These are phyloP conservation scores for Sebastes diploproa DNA, from an alignment of 2,797 vertebrate species.

Conservation along the genomic window DNA sequence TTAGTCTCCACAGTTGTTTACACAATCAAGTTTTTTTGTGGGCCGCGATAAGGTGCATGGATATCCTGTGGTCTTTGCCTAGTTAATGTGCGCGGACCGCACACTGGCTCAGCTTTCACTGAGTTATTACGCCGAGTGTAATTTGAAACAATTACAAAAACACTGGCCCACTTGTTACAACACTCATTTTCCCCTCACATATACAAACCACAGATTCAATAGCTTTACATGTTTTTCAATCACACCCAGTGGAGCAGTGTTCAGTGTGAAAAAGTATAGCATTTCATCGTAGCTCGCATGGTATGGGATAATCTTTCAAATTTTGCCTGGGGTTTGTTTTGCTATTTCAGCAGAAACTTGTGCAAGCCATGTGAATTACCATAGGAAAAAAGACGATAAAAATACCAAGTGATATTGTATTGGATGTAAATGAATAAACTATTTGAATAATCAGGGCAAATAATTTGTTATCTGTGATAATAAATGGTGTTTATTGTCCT, in stretches of 20 bases:
- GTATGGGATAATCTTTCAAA: slow-evolving; percentile 86
- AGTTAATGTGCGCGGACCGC: slow-evolving; percentile 71
- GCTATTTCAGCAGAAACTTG: slow-evolving; percentile 87
- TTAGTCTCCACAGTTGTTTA: slow-evolving; percentile 67
- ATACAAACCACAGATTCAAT: slow-evolving; percentile 86
- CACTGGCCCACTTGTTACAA: slow-evolving; percentile 85
- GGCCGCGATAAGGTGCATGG: slow-evolving; percentile 67
- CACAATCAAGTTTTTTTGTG: slow-evolving; percentile 43
- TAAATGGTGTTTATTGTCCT: slow-evolving; percentile 64
- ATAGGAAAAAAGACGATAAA: slow-evolving; percentile 73
- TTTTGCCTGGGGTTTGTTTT: slow-evolving; percentile 88
- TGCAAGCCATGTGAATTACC: slow-evolving; percentile 85
- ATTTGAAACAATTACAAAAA: slow-evolving; percentile 88
- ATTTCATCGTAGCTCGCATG: slow-evolving; percentile 83
- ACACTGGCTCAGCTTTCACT: slow-evolving; percentile 76
- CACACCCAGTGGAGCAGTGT: slow-evolving; percentile 85
- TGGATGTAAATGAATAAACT: slow-evolving; percentile 81
- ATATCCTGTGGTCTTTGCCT: slow-evolving; percentile 75
- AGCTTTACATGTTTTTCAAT: slow-evolving; percentile 86
- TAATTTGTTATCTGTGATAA: slow-evolving; percentile 77
- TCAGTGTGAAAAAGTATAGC: slow-evolving; percentile 85
- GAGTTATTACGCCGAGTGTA: slow-evolving; percentile 81
- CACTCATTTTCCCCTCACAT: slow-evolving; percentile 81
- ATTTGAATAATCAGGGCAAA: slow-evolving; percentile 76
- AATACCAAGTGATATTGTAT: slow-evolving; percentile 77